A percentile compares a stretch with the other conserved stretches of the same genome.
phyloP scores from a whole-genome alignment of 2,888 invertebrate species.

The Hemistola chrysoprasaria region DNA sequence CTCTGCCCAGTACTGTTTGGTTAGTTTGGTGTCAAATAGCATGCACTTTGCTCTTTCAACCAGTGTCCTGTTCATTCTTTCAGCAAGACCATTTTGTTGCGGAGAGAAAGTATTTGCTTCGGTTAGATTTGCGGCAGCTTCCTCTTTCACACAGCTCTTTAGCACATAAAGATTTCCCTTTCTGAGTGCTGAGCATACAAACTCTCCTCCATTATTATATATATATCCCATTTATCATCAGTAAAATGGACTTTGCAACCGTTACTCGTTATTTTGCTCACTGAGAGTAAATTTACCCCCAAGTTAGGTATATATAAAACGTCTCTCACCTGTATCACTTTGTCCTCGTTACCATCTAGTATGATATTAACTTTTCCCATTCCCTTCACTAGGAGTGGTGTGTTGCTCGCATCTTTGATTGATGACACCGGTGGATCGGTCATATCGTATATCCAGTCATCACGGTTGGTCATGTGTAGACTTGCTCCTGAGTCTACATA shows the following conservation, averaged over 20 bases:
- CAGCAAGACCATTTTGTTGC: constrained; percentile 44
- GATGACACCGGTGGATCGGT: no score
- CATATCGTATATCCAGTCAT: no score
- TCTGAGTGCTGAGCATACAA: no score
- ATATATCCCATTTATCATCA: background rate
- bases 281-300: constrained; percentile 31
- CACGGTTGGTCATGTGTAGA: no score
- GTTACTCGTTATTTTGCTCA: constrained; percentile 21
- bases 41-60: constrained; percentile 28
- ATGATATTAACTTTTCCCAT: no score
- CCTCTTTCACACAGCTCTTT: background rate
- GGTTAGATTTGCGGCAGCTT: background rate
- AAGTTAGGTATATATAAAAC: constrained; percentile 30
- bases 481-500: no score
- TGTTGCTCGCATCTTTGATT: no score
- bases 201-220: no score
- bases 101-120: constrained; percentile 31
- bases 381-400: no score
- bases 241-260: background rate
- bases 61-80: constrained; percentile 34
- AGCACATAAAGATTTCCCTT: constrained; percentile 16
- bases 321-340: constrained; percentile 22
- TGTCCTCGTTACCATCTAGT: no score
- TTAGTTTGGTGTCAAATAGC: constrained; percentile 23
- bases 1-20: constrained; percentile 28